Evolutionary conservation across 2,113 vertebrate species (phyloP), one percentile per base, ranked within the genome.

Genomic region (Chaetura pelagica): DNA sequence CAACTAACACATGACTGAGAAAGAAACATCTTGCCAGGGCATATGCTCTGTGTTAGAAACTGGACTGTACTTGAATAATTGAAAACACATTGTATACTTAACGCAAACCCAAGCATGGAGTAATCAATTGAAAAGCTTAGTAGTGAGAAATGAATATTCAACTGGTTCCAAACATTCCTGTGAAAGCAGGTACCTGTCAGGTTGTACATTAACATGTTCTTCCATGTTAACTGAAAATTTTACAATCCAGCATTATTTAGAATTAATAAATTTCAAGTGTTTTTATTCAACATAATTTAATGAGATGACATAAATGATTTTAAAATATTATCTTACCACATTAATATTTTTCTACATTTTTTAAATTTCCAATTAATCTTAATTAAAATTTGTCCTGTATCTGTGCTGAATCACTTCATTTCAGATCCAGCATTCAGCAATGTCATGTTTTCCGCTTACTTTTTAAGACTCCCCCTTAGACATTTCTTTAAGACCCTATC

Each of bases 71-170:
- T 2, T 79, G 23, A 93, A 40, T 94, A 96, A 98, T 48, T 94
- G 59, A 89, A 97, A 97, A 93, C 89, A 95, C 32, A 46, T 73
- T 87, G 75, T 55, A 84, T 19, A 42, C n/a, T 84, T 93, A 88
- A 64, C 49, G 26, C 29, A 96, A 91, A 90, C 51, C 6, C 38
- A 54, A 83, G 27, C 35, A 80, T 27, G 21, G 61, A 87, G 75
- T 54, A 89, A 68, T 44, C 55, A 69, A 90, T 10, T 86, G 73
- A 94, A 96, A 94, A 87, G 32, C 12, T 46, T 80, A 54, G 48
- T 75, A 90, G 83, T 29, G 15, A 77, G 54, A 84, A 93, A 87
- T 48, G 10, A 92, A 87, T 81, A 91, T 63, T 74, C 18, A 74
- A 17, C 63, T 71, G 34, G 21, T 59, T 87, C 67, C 71, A 95